Conservation (phyloP, 2,888 invertebrate genomes). For the Nephrotoma flavescens region DNA sequence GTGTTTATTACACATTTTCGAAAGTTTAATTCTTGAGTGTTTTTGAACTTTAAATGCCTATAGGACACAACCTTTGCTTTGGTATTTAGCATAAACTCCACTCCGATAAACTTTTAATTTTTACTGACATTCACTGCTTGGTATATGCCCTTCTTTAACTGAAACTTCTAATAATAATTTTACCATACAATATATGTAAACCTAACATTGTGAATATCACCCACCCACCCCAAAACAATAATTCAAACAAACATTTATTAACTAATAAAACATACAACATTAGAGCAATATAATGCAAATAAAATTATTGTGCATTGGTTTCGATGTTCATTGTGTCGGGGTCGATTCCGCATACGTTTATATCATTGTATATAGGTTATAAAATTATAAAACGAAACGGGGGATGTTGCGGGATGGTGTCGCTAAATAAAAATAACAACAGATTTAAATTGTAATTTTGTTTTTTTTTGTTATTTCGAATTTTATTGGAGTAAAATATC, state of each 20-base stretch:
- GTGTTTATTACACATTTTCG: too few relatives aligned
- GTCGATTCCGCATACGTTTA: neutral
- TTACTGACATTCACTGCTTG: too few relatives aligned
- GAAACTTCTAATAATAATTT: too few relatives aligned
- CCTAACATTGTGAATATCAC: neutral
- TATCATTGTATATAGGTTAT: neutral
- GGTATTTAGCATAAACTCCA: too few relatives aligned
- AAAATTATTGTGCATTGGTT: neutral
- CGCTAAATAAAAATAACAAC: neutral
- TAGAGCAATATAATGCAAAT: neutral
- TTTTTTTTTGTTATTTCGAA: neutral
- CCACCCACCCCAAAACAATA: neutral
- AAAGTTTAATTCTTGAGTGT: too few relatives aligned
- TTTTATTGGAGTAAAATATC: neutral
- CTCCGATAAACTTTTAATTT: too few relatives aligned
- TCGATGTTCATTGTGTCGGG: neutral
- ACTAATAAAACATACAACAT: neutral
- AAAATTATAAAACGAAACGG: neutral
- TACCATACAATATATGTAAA: too few relatives aligned
- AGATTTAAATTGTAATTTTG: neutral
- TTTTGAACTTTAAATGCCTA: too few relatives aligned
- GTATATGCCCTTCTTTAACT: too few relatives aligned
- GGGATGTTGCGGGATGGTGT: neutral
- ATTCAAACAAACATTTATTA: neutral
- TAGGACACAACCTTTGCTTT: too few relatives aligned